Evolutionary conservation across 2,797 vertebrate species (phyloP).

Genomic region (Anabas testudineus): DNA sequence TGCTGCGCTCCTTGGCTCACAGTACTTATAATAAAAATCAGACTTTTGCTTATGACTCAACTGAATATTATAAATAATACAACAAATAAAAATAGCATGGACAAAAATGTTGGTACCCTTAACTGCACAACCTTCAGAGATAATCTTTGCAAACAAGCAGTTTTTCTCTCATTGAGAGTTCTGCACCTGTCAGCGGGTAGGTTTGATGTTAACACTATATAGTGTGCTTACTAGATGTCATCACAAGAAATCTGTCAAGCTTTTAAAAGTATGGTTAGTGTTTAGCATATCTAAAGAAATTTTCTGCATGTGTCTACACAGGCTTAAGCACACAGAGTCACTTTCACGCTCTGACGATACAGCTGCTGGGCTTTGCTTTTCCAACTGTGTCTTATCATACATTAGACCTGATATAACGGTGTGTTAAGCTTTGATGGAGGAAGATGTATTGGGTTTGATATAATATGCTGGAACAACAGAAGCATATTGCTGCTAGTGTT

Average conservation of each 20-base stretch:
- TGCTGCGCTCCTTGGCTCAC: no score
- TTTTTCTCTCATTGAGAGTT: no score
- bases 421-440: constrained; percentile 55
- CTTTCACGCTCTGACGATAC: constrained; percentile 28
- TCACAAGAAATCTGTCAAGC: neutral
- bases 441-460: constrained; percentile 54
- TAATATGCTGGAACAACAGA: constrained; percentile 42
- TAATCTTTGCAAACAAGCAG: no score
- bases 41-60: no score
- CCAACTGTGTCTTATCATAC: constrained; percentile 49
- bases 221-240: constrained; percentile 7
- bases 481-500: constrained; percentile 26
- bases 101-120: no score
- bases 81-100: no score
- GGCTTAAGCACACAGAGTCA: constrained; percentile 9
- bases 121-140: no score
- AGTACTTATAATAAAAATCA: no score
- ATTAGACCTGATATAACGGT: constrained; percentile 43
- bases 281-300: no score
- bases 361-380: constrained; percentile 28
- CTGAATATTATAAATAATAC: no score
- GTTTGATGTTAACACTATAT: neutral
- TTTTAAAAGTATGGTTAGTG: no score
- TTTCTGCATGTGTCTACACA: constrained; percentile 1
- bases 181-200: no score